phyloP scores from a whole-genome alignment of 2,113 vertebrate genomes.

The Rhineura floridana region DNA sequence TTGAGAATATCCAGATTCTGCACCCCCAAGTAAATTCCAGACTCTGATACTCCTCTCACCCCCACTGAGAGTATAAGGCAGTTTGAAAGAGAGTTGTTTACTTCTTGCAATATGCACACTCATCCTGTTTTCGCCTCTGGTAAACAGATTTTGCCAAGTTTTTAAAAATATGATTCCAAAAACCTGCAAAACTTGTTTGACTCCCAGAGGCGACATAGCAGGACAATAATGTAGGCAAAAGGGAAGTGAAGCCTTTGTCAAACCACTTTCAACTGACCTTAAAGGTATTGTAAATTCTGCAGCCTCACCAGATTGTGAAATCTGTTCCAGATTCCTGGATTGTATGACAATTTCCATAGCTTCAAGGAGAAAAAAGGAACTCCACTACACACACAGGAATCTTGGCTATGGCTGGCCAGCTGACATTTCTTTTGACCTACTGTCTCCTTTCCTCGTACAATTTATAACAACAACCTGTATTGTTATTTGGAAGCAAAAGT shows the following conservation, averaged over 20 bases:
- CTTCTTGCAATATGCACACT: neutral
- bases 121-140: neutral
- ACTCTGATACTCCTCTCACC: neutral
- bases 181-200: neutral
- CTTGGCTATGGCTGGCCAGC: neutral
- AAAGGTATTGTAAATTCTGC: neutral
- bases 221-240: neutral
- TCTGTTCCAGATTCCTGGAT: neutral
- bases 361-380: neutral
- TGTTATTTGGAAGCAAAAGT: neutral
- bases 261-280: neutral
- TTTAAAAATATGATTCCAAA: neutral
- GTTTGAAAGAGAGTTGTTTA: neutral
- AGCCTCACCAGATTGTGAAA: neutral
- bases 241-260: neutral
- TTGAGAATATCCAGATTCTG: neutral
- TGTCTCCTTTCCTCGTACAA: neutral
- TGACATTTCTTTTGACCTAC: neutral
- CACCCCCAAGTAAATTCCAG: neutral
- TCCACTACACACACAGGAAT: no score
- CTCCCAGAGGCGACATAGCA: neutral
- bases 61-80: neutral
- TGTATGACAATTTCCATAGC: neutral
- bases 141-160: neutral
- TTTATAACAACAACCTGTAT: neutral